phyloP scores from a whole-genome alignment of 2,797 vertebrate species.

The Alauda arvensis region DNA sequence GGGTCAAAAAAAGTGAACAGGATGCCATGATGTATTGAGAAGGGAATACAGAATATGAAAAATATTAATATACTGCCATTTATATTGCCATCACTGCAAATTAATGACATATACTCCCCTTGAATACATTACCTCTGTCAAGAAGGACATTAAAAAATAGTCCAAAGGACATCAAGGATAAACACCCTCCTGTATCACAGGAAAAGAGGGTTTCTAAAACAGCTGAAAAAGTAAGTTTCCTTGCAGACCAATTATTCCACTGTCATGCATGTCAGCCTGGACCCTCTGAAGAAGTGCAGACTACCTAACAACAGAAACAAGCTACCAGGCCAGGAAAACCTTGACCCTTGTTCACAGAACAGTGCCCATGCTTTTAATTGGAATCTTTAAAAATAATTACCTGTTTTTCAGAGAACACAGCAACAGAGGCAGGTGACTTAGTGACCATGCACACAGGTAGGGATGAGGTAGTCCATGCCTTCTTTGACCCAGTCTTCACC shows the following conservation, averaged over 20 bases:
- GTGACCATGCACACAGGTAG: neutral
- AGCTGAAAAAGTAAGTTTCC: neutral
- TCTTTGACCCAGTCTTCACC: neutral
- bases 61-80: conserved; percentile 61
- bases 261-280: fast-evolving
- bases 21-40: conserved; percentile 33
- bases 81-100: conserved; percentile 52
- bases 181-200: conserved; percentile 1
- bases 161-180: conserved; percentile 45
- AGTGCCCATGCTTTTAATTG: neutral
- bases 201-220: neutral
- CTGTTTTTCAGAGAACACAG: neutral
- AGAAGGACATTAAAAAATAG: conserved; percentile 48
- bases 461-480: neutral
- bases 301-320: neutral
- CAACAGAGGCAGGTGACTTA: neutral
- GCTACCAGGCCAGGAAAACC: neutral
- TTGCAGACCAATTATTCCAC: neutral
- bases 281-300: neutral
- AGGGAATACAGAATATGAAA: conserved; percentile 57
- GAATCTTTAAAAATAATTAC: neutral
- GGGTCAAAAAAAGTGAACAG: conserved; percentile 51
- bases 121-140: conserved; percentile 53
- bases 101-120: conserved; percentile 47
- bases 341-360: neutral